Evolutionary conservation across 2,888 invertebrate genomes (phyloP).

Genomic region (Heliconius sara): DNA sequence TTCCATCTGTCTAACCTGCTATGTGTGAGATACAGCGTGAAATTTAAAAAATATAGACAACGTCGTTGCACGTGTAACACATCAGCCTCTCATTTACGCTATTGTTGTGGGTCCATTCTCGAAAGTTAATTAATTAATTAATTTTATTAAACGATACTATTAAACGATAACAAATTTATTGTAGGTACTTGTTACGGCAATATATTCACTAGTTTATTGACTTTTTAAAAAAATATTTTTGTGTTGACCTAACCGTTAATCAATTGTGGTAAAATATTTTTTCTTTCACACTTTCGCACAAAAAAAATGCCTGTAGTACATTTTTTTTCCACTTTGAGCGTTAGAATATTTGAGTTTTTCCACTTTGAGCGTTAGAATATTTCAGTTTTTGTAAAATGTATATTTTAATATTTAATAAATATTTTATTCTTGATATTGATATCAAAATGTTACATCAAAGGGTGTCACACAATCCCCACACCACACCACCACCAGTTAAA

Average conservation of each 20-base stretch:
- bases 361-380: background rate
- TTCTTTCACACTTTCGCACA: background rate
- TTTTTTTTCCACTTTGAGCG: background rate
- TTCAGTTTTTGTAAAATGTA: background rate
- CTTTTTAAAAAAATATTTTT: background rate
- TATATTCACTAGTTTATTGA: slow-evolving; percentile 18
- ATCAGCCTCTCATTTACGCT: too few species aligned
- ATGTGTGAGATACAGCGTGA: too few species aligned
- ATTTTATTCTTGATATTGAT: background rate
- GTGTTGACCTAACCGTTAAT: background rate
- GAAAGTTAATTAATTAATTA: too few species aligned
- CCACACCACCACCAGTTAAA: background rate
- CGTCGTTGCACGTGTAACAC: too few species aligned
- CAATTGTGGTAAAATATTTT: background rate
- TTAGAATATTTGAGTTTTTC: background rate
- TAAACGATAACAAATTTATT: background rate
- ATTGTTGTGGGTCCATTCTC: too few species aligned
- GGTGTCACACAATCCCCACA: background rate
- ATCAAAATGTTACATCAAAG: background rate
- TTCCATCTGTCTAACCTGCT: too few species aligned
- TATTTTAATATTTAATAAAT: background rate
- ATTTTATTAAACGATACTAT: too few species aligned
- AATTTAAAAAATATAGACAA: too few species aligned
- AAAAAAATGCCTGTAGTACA: too few species aligned
- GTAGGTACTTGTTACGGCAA: background rate